Conservation (phyloP, 2,113 vertebrate genomes). For the Calonectris borealis region DNA sequence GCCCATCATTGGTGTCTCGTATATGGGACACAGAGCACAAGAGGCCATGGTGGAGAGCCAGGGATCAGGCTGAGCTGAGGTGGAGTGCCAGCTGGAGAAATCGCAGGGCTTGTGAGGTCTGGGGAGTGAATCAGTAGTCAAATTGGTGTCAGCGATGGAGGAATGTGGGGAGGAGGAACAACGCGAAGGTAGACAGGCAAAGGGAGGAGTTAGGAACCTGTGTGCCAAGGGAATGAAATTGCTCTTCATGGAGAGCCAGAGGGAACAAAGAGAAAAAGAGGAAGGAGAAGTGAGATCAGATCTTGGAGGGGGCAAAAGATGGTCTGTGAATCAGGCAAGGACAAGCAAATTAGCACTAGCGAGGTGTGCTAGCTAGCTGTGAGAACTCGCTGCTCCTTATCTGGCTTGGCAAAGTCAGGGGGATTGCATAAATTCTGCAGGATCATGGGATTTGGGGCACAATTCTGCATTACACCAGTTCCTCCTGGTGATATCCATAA, state of each 20-base stretch:
- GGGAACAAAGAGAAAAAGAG: not conserved
- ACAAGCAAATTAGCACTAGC: not conserved
- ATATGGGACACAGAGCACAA: not conserved
- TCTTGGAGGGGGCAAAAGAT: not conserved
- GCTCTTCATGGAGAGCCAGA: not conserved
- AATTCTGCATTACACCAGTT: not conserved
- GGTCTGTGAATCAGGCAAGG: not conserved
- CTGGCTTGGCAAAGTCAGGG: not conserved
- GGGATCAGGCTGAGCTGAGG: not conserved
- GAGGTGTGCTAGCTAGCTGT: not conserved
- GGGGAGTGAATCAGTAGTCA: not conserved
- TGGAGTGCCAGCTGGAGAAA: not conserved
- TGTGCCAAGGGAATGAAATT: not conserved
- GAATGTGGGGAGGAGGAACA: not conserved
- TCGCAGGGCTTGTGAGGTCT: not conserved
- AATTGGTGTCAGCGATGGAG: not conserved
- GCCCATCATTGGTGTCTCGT: not conserved
- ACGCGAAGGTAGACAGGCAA: rapidly evolving
- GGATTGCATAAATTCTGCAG: not conserved
- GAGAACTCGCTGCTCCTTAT: not conserved
- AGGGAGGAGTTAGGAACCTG: not conserved
- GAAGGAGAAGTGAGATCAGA: not conserved
- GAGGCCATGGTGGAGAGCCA: not conserved
- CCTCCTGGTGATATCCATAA: not conserved
- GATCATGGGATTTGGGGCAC: not conserved